phyloP scores from a whole-genome alignment of 1,140 invertebrate genomes.

The Drosophila ananassae region DNA sequence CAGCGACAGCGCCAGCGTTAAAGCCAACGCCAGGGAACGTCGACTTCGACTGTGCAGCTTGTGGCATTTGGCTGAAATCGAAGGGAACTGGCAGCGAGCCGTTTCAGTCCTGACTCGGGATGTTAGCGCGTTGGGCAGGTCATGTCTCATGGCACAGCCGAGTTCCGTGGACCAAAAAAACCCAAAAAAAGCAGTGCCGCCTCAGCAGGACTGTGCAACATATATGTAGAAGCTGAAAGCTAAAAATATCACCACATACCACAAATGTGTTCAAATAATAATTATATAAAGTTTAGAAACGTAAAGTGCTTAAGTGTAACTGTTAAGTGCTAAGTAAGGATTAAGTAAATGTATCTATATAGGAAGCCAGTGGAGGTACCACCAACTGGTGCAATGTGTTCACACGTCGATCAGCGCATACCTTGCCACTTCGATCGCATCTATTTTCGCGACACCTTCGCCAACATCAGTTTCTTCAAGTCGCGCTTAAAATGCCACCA shows the following conservation, averaged over 20 bases:
- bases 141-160: slow-evolving; percentile 79
- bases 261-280: slow-evolving; percentile 44
- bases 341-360: slow-evolving; percentile 46
- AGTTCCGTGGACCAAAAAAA: slow-evolving; percentile 65
- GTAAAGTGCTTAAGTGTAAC: slow-evolving; percentile 43
- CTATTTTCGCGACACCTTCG: slow-evolving; percentile 82
- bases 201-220: slow-evolving; percentile 27
- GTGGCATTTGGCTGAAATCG: slow-evolving; percentile 52
- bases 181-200: slow-evolving; percentile 23
- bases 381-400: slow-evolving; percentile 72
- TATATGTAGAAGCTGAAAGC: slow-evolving; percentile 23
- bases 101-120: slow-evolving; percentile 84
- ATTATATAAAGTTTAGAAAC: slow-evolving; percentile 6
- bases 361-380: slow-evolving; percentile 34
- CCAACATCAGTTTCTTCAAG: slow-evolving; percentile 82
- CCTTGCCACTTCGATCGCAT: slow-evolving; percentile 73
- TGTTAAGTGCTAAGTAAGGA: slow-evolving; percentile 43
- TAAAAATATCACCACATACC: slow-evolving; percentile 20
- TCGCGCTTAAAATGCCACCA: slow-evolving; percentile 78
- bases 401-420: slow-evolving; percentile 60
- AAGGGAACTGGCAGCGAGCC: slow-evolving; percentile 46
- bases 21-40: background rate
- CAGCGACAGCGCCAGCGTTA: slow-evolving; percentile 13
- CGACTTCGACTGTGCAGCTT: slow-evolving; percentile 13
- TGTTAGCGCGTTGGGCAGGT: slow-evolving; percentile 84